Base-by-base conservation (phyloP, 2,888 invertebrate genomes). In the Euplexia lucipara region DNA sequence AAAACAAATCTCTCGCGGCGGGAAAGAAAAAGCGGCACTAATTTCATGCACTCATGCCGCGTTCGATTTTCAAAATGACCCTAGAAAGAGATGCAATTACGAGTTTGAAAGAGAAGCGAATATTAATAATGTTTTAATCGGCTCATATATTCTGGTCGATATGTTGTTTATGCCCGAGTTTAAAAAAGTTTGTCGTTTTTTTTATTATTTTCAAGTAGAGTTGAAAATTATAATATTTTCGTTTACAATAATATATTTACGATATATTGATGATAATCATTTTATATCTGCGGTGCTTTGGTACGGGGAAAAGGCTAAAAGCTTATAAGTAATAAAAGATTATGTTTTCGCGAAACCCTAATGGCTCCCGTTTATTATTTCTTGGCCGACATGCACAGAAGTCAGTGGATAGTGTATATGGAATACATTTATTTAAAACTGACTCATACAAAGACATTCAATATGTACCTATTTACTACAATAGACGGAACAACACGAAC, bases 111-210 rank as follows among this genome's bases (percentile, higher is more conserved):
- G 83, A 37, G 90, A 86, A 2, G 44, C 74, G 3, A 35, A 67
- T 76, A 87, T 92, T 88, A 93, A 91, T 91, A 93, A 94, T 94
- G 94, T 93, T 91, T 93, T 94, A 94, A 94, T 93, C 92, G 88
- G 85, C 79, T 90, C 91, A 88, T 94, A 94, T 93, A 92, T 94
- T 91, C 39, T 90, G 78, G 86, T 86, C 86, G 89, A 91, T 90
- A 93, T 90, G 89, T 92, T 91, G 91, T 92, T 90, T 91, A 91
- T 88, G 88, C 63, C 44, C 49, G 56, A 47, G 44, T 64, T 79
- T 80, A 74, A 78, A 80, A 78, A 82, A 18, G n/a, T n/a, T n/a
- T n/a, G n/a, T n/a, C n/a, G n/a, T n/a, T 16, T 81, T 77, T 59
- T 81, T 85, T 78, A 67, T 74, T 80, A 62, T 68, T 49, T 44